Percentiles rank a stretch among this genome's conserved stretches.
Conservation (phyloP, 2,888 invertebrate species). For the Himalopsyche kuldschensis region DNA sequence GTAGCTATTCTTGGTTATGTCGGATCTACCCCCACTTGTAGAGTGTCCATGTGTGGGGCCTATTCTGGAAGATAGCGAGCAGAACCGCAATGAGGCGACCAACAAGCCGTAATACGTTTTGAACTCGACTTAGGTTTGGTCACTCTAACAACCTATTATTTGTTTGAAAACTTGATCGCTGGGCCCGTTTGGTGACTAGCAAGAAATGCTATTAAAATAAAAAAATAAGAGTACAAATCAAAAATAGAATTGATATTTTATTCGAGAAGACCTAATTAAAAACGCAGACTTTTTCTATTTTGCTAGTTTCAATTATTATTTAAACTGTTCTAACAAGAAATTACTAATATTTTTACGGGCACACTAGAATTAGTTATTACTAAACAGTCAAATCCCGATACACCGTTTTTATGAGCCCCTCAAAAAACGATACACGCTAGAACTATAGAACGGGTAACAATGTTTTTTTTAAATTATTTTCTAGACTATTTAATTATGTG, state of each 20-base stretch:
- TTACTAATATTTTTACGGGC: too few relatives aligned
- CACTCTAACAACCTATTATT: background rate
- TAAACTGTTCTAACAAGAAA: too few relatives aligned
- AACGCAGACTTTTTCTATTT: too few relatives aligned
- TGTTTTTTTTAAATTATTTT: too few relatives aligned
- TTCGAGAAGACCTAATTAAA: background rate
- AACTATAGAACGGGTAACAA: too few relatives aligned
- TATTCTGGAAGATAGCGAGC: background rate
- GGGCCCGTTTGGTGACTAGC: background rate
- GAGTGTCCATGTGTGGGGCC: background rate
- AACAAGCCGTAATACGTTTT: background rate
- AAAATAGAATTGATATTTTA: background rate
- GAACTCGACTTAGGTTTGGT: background rate
- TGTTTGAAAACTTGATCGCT: background rate
- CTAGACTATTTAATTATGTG: too few relatives aligned
- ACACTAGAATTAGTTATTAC: too few relatives aligned
- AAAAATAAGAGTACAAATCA: background rate
- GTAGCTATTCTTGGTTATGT: background rate
- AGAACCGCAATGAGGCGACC: background rate
- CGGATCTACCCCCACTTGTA: background rate
- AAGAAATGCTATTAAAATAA: background rate
- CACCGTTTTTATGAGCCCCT: too few relatives aligned
- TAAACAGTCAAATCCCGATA: too few relatives aligned
- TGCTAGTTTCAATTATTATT: too few relatives aligned
- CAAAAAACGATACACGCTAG: too few relatives aligned